Evolutionary conservation across 2,113 vertebrate species (phyloP).

Genomic region (Thamnophis sirtalis): DNA sequence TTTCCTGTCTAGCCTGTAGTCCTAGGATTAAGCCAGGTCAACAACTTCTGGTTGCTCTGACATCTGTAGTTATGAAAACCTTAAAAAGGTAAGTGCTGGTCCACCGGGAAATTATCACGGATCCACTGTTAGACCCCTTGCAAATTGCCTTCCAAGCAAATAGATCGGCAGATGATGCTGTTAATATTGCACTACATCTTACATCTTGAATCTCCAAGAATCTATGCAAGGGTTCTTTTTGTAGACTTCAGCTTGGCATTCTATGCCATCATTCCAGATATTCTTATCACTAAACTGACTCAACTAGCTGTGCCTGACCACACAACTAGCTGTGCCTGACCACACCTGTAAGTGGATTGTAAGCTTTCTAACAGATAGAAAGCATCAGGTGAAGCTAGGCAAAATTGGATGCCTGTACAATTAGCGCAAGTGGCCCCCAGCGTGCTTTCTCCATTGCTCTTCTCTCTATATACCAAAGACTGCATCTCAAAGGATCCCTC

Average conservation of each 20-base stretch:
- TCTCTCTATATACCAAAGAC: not conserved
- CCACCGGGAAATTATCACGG: not conserved
- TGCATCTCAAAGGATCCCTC: not conserved
- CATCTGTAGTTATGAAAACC: not conserved
- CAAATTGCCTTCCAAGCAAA: not conserved
- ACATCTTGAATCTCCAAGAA: not conserved
- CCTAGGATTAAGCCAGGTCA: not conserved
- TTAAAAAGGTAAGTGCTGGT: not conserved
- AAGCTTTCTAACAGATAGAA: not conserved
- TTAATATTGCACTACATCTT: not conserved
- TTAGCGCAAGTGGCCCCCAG: not conserved
- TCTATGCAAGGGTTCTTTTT: not conserved
- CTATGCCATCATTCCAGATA: not conserved
- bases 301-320: not conserved
- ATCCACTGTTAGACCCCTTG: not conserved
- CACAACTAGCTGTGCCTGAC: not conserved
- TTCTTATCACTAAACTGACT: not conserved
- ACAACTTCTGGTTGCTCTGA: not conserved
- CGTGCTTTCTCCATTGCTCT: not conserved
- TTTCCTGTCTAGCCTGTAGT: not conserved
- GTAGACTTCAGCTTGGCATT: not conserved
- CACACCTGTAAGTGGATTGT: not conserved
- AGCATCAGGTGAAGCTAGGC: not conserved
- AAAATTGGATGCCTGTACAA: not conserved
- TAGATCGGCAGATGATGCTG: not conserved